Evolutionary conservation across 1,140 invertebrate genomes (phyloP), one percentile per base, ranked within the genome.

Genomic region (Drosophila auraria): DNA sequence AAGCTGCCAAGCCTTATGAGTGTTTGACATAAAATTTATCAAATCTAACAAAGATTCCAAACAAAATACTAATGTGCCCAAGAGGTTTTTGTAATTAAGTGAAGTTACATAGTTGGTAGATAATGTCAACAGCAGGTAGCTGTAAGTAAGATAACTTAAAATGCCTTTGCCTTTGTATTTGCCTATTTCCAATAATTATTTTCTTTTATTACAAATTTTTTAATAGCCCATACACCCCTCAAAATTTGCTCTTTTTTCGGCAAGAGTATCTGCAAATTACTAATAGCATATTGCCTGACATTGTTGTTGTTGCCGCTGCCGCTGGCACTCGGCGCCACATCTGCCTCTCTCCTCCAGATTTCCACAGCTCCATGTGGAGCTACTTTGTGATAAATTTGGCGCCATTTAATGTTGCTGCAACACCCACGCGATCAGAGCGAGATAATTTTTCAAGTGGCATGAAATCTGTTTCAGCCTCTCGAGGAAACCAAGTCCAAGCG

Each of bases 371-470:
- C 71, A 75, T 70, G 58, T 64, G 47, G 27, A 63, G 72, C 77
- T 65, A 72, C 78, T 89, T 84, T 84, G 81, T 89, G 78, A 87
- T 89, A 78, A 84, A 87, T 87, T 84, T 81, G 64, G 44, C 27
- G 49, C 47, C 65, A 84, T 84, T 87, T 78, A 78, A 89, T 87
- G 84, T 56, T 70, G 82, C 73, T 68, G 80, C 76, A 69, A 87
- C 83, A 87, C 80, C 84, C 84, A 87, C 61, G 70, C 66, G 81
- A 89, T 89, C 73, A 74, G 64, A 61, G 33, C 30, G 53, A 70
- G 51, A 87, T 82, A 66, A 82, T 87, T 80, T 87, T 87, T 87
- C 83, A 86, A 79, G 70, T 61, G 40, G 42, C 65, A 84, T 66
- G 38, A 53, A 64, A 70, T 70, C 66, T 25, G 62, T 45, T 51